Percentiles rank a stretch among this genome's conserved stretches.
phyloP scores from a whole-genome alignment of 2,113 vertebrate species.

The Ochotona curzoniae region DNA sequence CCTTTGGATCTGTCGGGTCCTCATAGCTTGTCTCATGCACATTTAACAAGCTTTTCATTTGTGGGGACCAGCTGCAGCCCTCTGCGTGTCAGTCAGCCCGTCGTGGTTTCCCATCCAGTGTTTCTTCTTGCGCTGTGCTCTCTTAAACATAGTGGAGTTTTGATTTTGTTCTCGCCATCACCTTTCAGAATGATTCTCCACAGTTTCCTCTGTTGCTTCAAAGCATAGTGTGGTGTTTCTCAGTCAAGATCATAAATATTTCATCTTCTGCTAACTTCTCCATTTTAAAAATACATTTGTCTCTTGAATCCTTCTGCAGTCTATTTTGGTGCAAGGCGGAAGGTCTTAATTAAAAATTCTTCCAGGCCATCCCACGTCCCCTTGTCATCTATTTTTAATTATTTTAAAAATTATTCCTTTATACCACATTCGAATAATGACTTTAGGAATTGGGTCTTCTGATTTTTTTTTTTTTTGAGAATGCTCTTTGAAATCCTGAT shows the following conservation, averaged over 20 bases:
- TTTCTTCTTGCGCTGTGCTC: not conserved
- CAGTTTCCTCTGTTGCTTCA: not conserved
- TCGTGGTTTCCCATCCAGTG: not conserved
- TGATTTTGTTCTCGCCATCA: not conserved
- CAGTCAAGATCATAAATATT: conserved; percentile 48
- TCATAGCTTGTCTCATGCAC: conserved; percentile 10
- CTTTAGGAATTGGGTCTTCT: not conserved
- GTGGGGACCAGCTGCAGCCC: not conserved
- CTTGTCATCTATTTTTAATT: conserved; percentile 58
- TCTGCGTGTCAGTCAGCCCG: not conserved
- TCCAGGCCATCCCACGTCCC: not conserved
- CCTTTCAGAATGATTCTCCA: not conserved
- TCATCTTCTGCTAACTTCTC: conserved; percentile 46
- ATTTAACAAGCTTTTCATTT: not conserved
- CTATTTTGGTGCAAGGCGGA: not conserved
- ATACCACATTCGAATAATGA: not conserved
- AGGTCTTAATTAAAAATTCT: conserved; percentile 57
- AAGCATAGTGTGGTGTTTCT: conserved; percentile 9
- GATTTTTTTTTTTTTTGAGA: not conserved
- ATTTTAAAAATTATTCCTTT: conserved; percentile 65
- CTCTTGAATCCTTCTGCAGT: conserved; percentile 31
- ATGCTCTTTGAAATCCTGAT: not conserved
- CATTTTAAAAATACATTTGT: not conserved
- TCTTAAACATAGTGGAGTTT: not conserved
- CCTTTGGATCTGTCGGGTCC: not conserved